Conservation (phyloP, 2,113 vertebrate genomes). For the Rhombomys opimus region DNA sequence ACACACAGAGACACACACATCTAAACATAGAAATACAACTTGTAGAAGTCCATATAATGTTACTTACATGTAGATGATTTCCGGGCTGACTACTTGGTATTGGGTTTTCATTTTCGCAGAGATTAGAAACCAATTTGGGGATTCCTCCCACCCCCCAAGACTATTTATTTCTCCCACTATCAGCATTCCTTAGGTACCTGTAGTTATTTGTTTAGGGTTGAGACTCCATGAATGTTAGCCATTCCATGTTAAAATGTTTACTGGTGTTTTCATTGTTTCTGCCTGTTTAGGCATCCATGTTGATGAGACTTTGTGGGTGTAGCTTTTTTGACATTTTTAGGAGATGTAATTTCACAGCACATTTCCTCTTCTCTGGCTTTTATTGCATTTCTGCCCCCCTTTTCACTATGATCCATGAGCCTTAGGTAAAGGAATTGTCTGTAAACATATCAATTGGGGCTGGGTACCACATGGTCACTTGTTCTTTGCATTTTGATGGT, state of each 20-base stretch:
- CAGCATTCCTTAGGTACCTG: background rate
- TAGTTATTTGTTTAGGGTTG: background rate
- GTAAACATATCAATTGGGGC: background rate
- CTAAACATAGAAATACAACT: background rate
- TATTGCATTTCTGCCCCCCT: background rate
- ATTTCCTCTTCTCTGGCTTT: background rate
- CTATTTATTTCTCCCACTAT: background rate
- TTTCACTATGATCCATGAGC: background rate
- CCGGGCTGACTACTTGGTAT: background rate
- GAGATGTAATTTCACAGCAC: background rate
- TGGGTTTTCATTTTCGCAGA: background rate
- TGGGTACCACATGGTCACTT: background rate
- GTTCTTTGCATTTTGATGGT: background rate
- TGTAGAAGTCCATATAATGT: background rate
- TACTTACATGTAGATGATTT: background rate
- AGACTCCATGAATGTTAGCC: background rate
- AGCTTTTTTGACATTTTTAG: background rate
- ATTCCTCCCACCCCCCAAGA: background rate
- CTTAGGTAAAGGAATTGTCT: background rate
- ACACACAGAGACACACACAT: background rate
- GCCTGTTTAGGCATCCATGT: background rate
- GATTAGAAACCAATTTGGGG: background rate
- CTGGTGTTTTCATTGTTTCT: background rate
- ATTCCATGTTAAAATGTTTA: background rate
- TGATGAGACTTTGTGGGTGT: background rate